Percentiles rank a stretch among this genome's conserved stretches.
Conservation (phyloP, 2,888 invertebrate species). For the Aleiodes alternator region DNA sequence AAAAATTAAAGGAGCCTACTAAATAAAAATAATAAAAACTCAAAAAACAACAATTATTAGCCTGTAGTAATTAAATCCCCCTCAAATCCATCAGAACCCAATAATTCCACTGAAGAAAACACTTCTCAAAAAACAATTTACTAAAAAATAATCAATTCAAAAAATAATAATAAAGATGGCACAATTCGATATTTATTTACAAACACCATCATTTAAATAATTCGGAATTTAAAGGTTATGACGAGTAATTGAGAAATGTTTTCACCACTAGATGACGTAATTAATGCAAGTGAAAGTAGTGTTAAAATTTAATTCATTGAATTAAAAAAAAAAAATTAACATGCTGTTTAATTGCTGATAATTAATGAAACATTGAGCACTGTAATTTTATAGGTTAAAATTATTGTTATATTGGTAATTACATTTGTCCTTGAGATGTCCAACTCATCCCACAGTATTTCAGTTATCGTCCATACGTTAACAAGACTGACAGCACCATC, state of each 20-base stretch:
- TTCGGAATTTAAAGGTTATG: slow-evolving; percentile 52
- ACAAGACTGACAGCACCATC: slow-evolving; percentile 52
- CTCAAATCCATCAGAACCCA: not conserved
- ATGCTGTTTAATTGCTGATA: not conserved
- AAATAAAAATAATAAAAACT: not conserved
- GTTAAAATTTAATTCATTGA: slow-evolving; percentile 22
- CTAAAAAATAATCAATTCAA: not conserved
- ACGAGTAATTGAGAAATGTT: slow-evolving; percentile 44
- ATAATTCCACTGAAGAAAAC: not conserved
- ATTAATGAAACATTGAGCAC: not conserved
- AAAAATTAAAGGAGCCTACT: not conserved
- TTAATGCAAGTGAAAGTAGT: slow-evolving; percentile 24
- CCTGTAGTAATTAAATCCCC: not conserved
- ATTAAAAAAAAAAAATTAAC: not conserved
- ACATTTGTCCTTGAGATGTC: slow-evolving; percentile 56
- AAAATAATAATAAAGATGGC: not conserved
- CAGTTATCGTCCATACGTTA: slow-evolving; percentile 56
- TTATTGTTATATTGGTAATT: slow-evolving; percentile 49
- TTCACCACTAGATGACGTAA: slow-evolving; percentile 51
- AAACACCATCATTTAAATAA: slow-evolving; percentile 43
- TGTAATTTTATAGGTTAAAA: not conserved
- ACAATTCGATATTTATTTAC: slow-evolving; percentile 49
- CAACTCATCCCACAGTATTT: slow-evolving; percentile 50
- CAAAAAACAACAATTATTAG: not conserved
- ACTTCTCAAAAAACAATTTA: slow-evolving; percentile 1